Evolutionary conservation across 2,113 vertebrate genomes (phyloP).

Genomic region (Sterrhoptilus dennistouni): DNA sequence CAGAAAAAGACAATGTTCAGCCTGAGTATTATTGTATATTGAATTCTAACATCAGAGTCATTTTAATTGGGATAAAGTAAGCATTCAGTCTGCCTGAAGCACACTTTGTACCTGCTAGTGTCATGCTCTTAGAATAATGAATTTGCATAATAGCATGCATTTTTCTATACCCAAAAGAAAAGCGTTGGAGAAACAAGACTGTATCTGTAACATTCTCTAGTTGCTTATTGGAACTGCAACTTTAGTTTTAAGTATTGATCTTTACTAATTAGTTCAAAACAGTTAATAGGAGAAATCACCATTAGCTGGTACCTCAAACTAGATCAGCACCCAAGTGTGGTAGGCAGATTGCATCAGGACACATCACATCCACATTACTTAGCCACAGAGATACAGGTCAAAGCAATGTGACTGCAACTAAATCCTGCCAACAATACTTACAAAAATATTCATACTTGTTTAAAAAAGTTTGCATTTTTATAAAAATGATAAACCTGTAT

Average conservation of each 20-base stretch:
- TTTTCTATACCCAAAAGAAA: neutral
- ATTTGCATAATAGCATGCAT: neutral
- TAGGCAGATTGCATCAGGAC: neutral
- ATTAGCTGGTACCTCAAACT: neutral
- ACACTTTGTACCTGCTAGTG: conserved; percentile 34
- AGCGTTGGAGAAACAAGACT: neutral
- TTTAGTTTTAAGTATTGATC: neutral
- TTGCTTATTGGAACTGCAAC: neutral
- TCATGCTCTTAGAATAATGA: neutral
- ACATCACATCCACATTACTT: neutral
- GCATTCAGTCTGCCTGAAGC: conserved; percentile 38
- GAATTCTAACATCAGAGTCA: conserved; percentile 15
- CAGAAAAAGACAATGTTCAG: neutral
- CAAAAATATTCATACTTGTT: neutral
- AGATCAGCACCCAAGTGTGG: neutral
- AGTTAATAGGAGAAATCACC: neutral
- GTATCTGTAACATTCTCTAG: neutral
- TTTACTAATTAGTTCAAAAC: neutral
- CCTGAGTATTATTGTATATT: neutral
- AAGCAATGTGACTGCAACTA: neutral
- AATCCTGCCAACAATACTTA: neutral
- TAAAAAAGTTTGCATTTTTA: neutral
- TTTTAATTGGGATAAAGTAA: conserved; percentile 35
- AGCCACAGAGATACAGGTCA: neutral
- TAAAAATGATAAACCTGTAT: neutral